Conservation (phyloP, 1,140 invertebrate species). For the Diploscapter pachys region DNA sequence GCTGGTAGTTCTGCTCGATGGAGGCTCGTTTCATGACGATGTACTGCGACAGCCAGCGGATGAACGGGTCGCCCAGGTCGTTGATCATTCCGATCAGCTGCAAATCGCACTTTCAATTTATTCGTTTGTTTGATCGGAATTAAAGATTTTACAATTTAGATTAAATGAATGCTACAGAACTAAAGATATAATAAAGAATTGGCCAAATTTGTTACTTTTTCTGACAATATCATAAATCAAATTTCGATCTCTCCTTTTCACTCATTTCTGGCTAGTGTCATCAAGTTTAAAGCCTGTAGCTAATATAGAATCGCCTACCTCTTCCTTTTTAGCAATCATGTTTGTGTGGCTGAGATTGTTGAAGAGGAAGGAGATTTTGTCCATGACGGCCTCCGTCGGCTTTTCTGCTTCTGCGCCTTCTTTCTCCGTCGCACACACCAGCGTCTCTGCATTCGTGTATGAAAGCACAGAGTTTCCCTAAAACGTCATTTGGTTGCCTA, state of each 20-base stretch:
- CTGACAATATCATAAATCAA: too few relatives aligned
- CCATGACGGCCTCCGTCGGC: conserved; percentile 78
- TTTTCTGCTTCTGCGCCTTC: conserved; percentile 78
- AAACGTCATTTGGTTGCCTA: neutral
- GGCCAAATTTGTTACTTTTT: too few relatives aligned
- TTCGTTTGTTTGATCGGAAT: too few relatives aligned
- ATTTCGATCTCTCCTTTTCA: too few relatives aligned
- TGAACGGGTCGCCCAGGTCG: conserved; percentile 70
- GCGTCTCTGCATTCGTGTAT: conserved; percentile 88
- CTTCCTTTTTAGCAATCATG: conserved; percentile 73
- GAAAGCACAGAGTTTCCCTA: conserved; percentile 22
- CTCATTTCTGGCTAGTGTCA: too few relatives aligned
- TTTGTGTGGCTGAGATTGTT: conserved; percentile 97
- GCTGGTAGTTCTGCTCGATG: conserved; percentile 96
- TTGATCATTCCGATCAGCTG: conserved; percentile 87
- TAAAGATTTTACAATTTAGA: too few relatives aligned
- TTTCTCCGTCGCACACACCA: conserved; percentile 86
- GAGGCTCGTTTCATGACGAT: conserved; percentile 96
- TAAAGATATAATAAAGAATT: too few relatives aligned
- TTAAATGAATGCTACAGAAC: too few relatives aligned
- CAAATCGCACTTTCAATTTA: neutral
- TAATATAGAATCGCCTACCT: conserved; percentile 52
- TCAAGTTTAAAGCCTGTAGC: neutral
- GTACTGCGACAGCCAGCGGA: conserved; percentile 93
- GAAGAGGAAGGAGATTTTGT: conserved; percentile 95